These are phyloP conservation scores for Neolamprologus modestus DNA, from an alignment of 2,113 vertebrate genomes.

Conservation along the genomic window DNA sequence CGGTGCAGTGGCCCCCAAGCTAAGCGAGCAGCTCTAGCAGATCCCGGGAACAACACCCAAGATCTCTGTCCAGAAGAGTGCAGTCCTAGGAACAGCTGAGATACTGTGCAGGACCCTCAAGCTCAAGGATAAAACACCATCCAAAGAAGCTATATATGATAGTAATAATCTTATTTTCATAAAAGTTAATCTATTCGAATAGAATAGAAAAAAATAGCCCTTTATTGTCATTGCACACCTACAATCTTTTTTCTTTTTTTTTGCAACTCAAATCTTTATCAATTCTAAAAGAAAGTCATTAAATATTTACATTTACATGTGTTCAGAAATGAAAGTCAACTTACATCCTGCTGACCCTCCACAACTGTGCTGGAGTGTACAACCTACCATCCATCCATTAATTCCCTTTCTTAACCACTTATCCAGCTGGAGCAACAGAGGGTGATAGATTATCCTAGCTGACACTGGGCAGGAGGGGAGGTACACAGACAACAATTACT, in stretches of 20 bases:
- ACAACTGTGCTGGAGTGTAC: background rate
- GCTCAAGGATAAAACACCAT: background rate
- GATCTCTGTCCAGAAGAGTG: accelerated
- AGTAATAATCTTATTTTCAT: background rate
- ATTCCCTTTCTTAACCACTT: background rate
- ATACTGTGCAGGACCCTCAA: background rate
- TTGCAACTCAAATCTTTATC: background rate
- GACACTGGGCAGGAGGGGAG: background rate
- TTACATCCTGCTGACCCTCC: background rate
- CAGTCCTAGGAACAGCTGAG: background rate
- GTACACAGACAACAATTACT: background rate
- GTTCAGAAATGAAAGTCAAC: background rate
- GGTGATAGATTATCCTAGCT: background rate
- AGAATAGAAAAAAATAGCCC: accelerated
- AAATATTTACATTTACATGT: background rate
- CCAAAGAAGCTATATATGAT: background rate
- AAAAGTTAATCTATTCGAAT: background rate
- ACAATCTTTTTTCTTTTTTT: background rate
- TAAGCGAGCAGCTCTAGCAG: background rate
- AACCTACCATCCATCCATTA: background rate
- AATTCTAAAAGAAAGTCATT: accelerated
- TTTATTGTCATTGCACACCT: background rate
- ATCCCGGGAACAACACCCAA: background rate
- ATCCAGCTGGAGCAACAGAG: background rate
- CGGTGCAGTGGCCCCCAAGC: background rate